phyloP scores from a whole-genome alignment of 2,797 vertebrate species.

The Phoeniculus purpureus region DNA sequence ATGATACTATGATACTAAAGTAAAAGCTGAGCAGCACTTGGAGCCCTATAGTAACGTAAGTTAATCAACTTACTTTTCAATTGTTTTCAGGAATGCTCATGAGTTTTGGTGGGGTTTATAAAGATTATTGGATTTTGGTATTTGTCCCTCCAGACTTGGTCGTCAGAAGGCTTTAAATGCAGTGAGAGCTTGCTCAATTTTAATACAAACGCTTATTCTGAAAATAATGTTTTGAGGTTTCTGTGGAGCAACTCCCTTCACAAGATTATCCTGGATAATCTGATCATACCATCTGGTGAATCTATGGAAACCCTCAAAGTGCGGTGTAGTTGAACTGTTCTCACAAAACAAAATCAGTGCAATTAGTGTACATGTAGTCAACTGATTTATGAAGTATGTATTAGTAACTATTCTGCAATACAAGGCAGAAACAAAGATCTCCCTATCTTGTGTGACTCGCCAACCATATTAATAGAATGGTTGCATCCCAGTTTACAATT shows the following conservation, averaged over 20 bases:
- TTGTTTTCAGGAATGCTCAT: background rate
- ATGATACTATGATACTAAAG: too few species aligned
- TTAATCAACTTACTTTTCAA: background rate
- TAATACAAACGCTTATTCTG: conserved; percentile 60
- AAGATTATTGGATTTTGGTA: background rate
- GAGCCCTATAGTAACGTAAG: background rate
- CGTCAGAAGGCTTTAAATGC: background rate
- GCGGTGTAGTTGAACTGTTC: conserved; percentile 58
- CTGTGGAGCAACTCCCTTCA: conserved; percentile 57
- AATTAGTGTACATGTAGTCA: conserved; percentile 41
- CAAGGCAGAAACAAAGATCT: conserved; percentile 58
- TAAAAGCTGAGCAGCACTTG: background rate
- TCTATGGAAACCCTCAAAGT: conserved; percentile 56
- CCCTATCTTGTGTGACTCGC: conserved; percentile 3
- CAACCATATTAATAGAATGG: background rate
- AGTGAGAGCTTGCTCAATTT: background rate
- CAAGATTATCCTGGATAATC: conserved; percentile 62
- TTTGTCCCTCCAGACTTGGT: background rate
- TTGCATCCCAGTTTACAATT: background rate
- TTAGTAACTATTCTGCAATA: conserved; percentile 55
- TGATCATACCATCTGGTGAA: conserved; percentile 31
- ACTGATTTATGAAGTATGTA: background rate
- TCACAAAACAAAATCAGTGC: conserved; percentile 60
- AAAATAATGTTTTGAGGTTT: conserved; percentile 65
- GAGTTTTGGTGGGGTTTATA: background rate